Evolutionary conservation across 2,888 invertebrate genomes (phyloP), one percentile per base, ranked within the genome.

Genomic region (Reticulitermes lucifugus): DNA sequence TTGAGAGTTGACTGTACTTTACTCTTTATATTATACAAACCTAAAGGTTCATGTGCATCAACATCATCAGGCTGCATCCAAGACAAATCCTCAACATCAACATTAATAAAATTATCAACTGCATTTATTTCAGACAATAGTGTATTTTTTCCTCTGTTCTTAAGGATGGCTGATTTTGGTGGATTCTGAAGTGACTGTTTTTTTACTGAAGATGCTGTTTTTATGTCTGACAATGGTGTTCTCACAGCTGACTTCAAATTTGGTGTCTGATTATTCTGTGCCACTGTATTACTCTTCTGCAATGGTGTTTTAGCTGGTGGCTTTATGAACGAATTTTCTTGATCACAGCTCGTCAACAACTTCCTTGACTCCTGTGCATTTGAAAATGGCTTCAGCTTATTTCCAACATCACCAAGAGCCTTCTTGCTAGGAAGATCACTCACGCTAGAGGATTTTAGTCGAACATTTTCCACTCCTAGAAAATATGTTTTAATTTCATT

Each of bases 331-430:
- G n/a, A 65, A 55, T 80, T 80, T 25, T 55, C 29, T n/a, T 80
- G 55, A 41, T 41, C 60, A 29, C 25, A 79, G 6, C 10, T 55
- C 5, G 79, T 14, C 3, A 22, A 10, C n/a, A 59, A 7, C n/a
- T 25, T 59, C 25, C 41, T 80, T 12, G 59, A 41, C 35, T 80
- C 60, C 80, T 60, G 59, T 22, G 29, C 4, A 9, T 41, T 29
- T 35, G 59, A n/a, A 10, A 35, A 18, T 59, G 41, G n/a, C 12
- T 29, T 35, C 6, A 59, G 29, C 18, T 41, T 80, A 25, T 80
- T 80, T 41, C 60, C 60, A 55, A 59, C 80, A 80, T 80, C 80
- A 35, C 55, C 59, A 22, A 80, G 29, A 59, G 80, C 55, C 51
- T 80, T 80, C 59, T 55, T 80, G 6, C n/a, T 65, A 25, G n/a